Evolutionary conservation across 2,888 invertebrate species (phyloP).

Genomic region (Pogonocherus hispidulus): DNA sequence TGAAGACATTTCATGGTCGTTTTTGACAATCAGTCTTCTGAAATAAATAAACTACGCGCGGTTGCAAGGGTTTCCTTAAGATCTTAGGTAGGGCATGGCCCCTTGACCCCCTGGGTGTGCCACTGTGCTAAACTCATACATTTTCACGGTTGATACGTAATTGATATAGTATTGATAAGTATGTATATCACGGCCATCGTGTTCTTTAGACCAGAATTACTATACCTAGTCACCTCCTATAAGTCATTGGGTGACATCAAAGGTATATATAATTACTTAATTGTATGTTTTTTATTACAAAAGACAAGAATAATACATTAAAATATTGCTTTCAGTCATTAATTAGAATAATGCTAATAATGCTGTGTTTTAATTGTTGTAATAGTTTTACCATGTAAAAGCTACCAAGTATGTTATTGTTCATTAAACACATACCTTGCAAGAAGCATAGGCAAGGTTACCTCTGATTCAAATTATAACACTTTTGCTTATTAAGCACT

Average conservation of each 20-base stretch:
- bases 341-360: not conserved
- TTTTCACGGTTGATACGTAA: too few relatives aligned
- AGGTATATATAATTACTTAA: not conserved
- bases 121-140: too few relatives aligned
- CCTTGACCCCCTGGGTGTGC: too few relatives aligned
- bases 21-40: too few relatives aligned
- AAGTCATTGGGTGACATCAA: not conserved
- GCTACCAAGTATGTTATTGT: constrained; percentile 15
- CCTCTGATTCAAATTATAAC: constrained; percentile 27
- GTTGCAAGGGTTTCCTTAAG: too few relatives aligned
- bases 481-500: constrained; percentile 29
- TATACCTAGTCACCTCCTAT: too few relatives aligned
- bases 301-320: not conserved
- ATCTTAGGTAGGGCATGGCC: too few relatives aligned
- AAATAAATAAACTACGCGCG: too few relatives aligned
- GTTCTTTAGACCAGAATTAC: not conserved
- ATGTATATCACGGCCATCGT: not conserved
- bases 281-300: not conserved
- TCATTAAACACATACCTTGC: constrained; percentile 27
- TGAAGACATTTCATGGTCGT: too few relatives aligned
- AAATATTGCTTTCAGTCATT: not conserved
- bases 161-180: too few relatives aligned
- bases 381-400: too few relatives aligned
- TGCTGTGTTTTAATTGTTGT: not conserved
- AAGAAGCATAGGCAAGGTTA: constrained; percentile 36